Percentiles rank a stretch among this genome's conserved stretches.
Evolutionary conservation across 2,113 vertebrate species (phyloP).

Genomic region (Riparia riparia): DNA sequence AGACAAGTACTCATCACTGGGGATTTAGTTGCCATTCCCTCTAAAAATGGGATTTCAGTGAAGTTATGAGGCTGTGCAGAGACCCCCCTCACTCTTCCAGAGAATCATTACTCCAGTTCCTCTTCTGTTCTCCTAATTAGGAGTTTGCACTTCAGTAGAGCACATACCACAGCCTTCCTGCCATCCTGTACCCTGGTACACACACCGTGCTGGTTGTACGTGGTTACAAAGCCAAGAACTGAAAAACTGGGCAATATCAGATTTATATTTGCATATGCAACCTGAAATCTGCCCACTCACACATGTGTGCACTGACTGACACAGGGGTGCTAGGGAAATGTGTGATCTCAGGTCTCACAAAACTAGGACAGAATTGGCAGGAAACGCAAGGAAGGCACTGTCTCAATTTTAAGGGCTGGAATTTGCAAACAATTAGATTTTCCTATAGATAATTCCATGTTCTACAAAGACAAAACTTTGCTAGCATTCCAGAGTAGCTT

Average conservation of each 20-base stretch:
- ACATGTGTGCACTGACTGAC: background rate
- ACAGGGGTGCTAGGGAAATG: background rate
- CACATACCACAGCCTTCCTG: background rate
- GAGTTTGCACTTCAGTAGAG: background rate
- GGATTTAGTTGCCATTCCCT: background rate
- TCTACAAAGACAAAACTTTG: background rate
- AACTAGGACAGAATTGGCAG: slow-evolving; percentile 4
- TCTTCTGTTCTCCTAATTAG: slow-evolving; percentile 19
- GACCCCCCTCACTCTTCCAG: background rate
- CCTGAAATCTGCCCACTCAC: background rate
- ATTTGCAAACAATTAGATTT: background rate
- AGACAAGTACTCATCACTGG: background rate
- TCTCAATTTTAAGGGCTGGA: background rate
- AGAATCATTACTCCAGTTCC: background rate
- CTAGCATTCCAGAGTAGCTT: background rate
- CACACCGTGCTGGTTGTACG: rapidly evolving
- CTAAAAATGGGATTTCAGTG: background rate
- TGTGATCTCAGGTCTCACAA: background rate
- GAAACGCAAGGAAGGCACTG: background rate
- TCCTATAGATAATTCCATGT: background rate
- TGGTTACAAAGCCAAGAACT: slow-evolving; percentile 10
- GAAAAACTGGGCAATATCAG: slow-evolving; percentile 16
- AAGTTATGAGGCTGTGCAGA: background rate
- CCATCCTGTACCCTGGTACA: background rate
- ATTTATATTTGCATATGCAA: slow-evolving; percentile 1